Evolutionary conservation across 2,888 invertebrate genomes (phyloP).

Genomic region (Lasius platythorax): DNA sequence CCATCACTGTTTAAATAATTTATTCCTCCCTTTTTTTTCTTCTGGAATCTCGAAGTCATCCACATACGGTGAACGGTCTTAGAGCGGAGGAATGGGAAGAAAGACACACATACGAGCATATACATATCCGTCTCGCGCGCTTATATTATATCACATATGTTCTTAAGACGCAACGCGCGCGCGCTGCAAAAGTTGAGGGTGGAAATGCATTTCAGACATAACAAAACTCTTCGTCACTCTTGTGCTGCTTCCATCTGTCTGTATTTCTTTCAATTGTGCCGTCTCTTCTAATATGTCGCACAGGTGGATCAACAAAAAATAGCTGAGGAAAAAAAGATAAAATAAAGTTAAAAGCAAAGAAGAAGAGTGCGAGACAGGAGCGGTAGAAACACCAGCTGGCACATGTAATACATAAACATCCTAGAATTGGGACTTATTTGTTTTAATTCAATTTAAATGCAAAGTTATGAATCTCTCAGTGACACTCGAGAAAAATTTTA

Average conservation of each 20-base stretch:
- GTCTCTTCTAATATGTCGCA: slow-evolving; percentile 39
- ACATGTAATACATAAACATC: slow-evolving; percentile 32
- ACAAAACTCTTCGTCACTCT: slow-evolving; percentile 47
- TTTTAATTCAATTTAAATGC: slow-evolving; percentile 35
- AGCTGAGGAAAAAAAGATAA: slow-evolving; percentile 20
- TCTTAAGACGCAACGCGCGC: slow-evolving; percentile 33
- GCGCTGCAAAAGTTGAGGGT: slow-evolving; percentile 55
- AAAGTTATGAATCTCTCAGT: slow-evolving; percentile 35
- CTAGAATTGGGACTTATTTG: slow-evolving; percentile 27
- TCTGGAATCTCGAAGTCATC: slow-evolving; percentile 40
- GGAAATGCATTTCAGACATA: slow-evolving; percentile 50
- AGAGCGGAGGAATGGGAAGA: not conserved
- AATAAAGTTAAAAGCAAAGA: slow-evolving; percentile 1
- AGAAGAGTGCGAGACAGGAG: not conserved
- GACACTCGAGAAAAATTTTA: slow-evolving; percentile 2
- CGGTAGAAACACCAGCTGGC: slow-evolving; percentile 48
- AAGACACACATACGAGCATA: slow-evolving; percentile 23
- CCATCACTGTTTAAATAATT: slow-evolving; percentile 61
- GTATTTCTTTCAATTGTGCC: slow-evolving; percentile 56
- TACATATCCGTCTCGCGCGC: slow-evolving; percentile 35
- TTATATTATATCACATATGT: slow-evolving; percentile 62
- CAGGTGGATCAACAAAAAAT: slow-evolving; percentile 54
- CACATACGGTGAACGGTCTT: slow-evolving; percentile 48
- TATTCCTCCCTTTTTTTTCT: slow-evolving; percentile 54
- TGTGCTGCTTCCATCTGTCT: slow-evolving; percentile 39